Evolutionary conservation across 2,113 vertebrate genomes (phyloP), one percentile per base, ranked within the genome.

Genomic region (Anguilla rostrata): DNA sequence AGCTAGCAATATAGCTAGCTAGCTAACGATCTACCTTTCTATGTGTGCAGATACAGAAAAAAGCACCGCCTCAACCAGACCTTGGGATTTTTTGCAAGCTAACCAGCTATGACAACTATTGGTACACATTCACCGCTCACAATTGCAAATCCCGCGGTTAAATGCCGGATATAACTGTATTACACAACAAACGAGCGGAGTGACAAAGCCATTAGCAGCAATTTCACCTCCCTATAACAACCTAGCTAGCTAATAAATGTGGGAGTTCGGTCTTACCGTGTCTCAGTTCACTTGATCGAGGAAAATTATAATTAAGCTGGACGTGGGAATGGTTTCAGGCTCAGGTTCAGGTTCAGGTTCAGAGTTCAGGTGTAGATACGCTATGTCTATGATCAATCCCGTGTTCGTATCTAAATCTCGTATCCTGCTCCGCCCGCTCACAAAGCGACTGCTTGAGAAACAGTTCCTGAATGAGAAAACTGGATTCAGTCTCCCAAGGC

Each of bases 381-480:
- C 81, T 84, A 56, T 83, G 82, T 78, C 39, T 29, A 20, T 63
- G 57, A 22, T 88, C 86, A 71, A 71, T 3, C 91, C 88, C 87
- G 91, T 86, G 89, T 86, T 85, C 88, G 82, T 75, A 88, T 87
- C 85, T 83, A n/a, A 5, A 66, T 41, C 71, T 0, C 60, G 79
- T 4, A 16, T 0, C 43, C 89, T 84, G 49, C 86, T 63, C 86
- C 87, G 91, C 88, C 93, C 93, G 93, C 94, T 94, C 92, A 94
- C 93, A 94, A 66, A 91, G 87, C 84, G 85, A 41, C 87, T 49
- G 83, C 87, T 90, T 89, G 11, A 87, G 40, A 29, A 88, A 12
- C 82, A 94, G 91, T 93, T 94, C 93, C 93, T 93, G 89, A 88
- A 91, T 89, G 90, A 75, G 88, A 86, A 90, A 89, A 84, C 39